These are phyloP conservation scores for Pectinophora gossypiella DNA, from an alignment of 1,140 invertebrate species.

Conservation along the genomic window DNA sequence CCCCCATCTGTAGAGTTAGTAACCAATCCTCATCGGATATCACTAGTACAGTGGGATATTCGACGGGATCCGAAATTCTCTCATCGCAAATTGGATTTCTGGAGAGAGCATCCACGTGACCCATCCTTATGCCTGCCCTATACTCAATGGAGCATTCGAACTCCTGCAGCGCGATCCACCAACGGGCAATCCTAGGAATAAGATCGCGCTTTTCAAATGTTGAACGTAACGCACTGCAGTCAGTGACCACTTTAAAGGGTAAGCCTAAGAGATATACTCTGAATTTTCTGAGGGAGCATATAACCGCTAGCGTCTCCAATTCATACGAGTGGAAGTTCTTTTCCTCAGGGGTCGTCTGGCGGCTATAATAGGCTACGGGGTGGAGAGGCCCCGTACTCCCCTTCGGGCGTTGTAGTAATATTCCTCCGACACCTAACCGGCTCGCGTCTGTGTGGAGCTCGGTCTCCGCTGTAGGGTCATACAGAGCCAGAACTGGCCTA, in stretches of 20 bases:
- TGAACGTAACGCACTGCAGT: slow-evolving; percentile 33
- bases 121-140: slow-evolving; percentile 17
- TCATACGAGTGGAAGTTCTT: slow-evolving; percentile 40
- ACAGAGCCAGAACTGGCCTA: too few species aligned
- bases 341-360: too few species aligned
- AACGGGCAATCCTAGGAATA: slow-evolving; percentile 22
- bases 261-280: slow-evolving; percentile 40
- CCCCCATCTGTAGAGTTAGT: slow-evolving; percentile 7
- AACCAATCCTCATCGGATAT: slow-evolving; percentile 10
- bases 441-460: too few species aligned
- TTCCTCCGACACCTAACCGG: too few species aligned
- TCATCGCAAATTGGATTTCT: slow-evolving; percentile 3
- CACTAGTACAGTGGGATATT: background rate
- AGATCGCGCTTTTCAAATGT: slow-evolving; percentile 31
- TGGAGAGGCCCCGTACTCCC: too few species aligned
- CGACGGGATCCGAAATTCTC: background rate
- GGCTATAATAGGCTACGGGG: too few species aligned
- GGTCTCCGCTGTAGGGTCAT: too few species aligned
- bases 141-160: slow-evolving; percentile 31
- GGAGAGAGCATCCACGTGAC: slow-evolving; percentile 12
- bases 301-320: slow-evolving; percentile 33
- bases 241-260: slow-evolving; percentile 47
- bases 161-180: slow-evolving; percentile 31
- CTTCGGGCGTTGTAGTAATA: too few species aligned
- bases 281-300: slow-evolving; percentile 31